Conservation (phyloP, 2,797 vertebrate species). For the Yasuhikotakia modesta region DNA sequence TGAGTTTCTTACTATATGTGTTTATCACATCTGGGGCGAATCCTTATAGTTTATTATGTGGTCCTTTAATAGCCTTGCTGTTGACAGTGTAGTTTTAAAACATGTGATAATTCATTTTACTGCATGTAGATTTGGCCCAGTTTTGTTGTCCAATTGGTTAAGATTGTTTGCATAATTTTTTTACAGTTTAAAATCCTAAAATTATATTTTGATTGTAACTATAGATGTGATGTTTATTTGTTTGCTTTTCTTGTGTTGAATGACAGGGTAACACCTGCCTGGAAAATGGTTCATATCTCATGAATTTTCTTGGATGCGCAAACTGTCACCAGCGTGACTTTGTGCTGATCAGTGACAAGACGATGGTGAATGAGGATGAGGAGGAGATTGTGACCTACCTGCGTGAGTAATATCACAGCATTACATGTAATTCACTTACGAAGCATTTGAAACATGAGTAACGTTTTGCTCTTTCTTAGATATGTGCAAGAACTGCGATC, state of each 20-base stretch:
- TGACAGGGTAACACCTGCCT: conserved; percentile 89
- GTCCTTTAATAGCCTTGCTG: background rate
- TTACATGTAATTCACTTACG: background rate
- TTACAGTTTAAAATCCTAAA: background rate
- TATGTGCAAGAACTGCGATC: conserved; percentile 95
- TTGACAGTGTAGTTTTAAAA: background rate
- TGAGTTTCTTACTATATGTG: conserved; percentile 67
- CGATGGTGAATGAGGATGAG: conserved; percentile 84
- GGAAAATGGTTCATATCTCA: conserved; percentile 91
- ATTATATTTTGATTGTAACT: background rate
- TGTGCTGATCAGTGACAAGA: conserved; percentile 86
- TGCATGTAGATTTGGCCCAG: background rate
- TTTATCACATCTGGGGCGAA: too few species aligned
- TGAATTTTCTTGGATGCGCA: conserved; percentile 85
- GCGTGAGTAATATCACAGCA: conserved; percentile 75
- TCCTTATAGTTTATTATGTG: background rate
- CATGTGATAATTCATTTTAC: too few species aligned
- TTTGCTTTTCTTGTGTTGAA: background rate
- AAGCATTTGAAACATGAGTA: background rate
- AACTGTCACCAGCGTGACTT: conserved; percentile 89
- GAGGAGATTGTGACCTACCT: conserved; percentile 93
- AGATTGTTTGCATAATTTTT: too few species aligned
- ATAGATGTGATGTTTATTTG: background rate
- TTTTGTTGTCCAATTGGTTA: too few species aligned
- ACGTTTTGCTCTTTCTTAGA: conserved; percentile 73